Base-by-base conservation (phyloP, 2,113 vertebrate species). In the Gnathonemus longibarbis region DNA sequence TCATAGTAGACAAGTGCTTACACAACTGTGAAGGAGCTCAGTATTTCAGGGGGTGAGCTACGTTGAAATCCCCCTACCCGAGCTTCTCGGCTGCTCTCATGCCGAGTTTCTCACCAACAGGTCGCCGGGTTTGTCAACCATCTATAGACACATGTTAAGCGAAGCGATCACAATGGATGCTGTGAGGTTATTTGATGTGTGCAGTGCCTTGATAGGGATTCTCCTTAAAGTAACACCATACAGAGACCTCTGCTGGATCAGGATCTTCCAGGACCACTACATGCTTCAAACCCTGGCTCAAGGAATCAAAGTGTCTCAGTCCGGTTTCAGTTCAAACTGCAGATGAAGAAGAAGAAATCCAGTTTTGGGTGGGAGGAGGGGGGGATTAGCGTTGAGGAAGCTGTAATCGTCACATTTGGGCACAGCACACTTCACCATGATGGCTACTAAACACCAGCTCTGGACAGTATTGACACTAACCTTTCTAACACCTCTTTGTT, bases 381-480 rank as follows among this genome's bases (percentile, higher is more conserved):
- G 92, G 89, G 94, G 93, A 35, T 94, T 94, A 94, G 90, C 74
- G 85, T 88, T 24, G 89, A 91, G 46, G 90, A 50, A 94, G 92
- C 92, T 91, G 91, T 93, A 93, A 95, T 94, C 95, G 91, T 91
- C 70, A 89, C 85, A 90, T 93, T 92, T 93, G 91, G 92, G 89
- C 88, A 49, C 58, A 80, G 13, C 77, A 91, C 91, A 91, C 91
- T 89, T 92, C 88, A 84, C 62, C 74, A 70, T 89, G 94, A 92
- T 94, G 93, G 90, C 93, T 94, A 93, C 94, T 93, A 95, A 92
- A 91, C 91, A 89, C 88, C 27, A 89, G 84, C 89, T 92, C 90
- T 89, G 62, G 89, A 50, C 89, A 88, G 58, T 89, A 90, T 92
- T 91, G 52, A 83, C 48, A 89, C 77, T 90, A 91, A 93, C 88